phyloP scores from a whole-genome alignment of 2,113 vertebrate genomes.

The Protomyctophum bolini region DNA sequence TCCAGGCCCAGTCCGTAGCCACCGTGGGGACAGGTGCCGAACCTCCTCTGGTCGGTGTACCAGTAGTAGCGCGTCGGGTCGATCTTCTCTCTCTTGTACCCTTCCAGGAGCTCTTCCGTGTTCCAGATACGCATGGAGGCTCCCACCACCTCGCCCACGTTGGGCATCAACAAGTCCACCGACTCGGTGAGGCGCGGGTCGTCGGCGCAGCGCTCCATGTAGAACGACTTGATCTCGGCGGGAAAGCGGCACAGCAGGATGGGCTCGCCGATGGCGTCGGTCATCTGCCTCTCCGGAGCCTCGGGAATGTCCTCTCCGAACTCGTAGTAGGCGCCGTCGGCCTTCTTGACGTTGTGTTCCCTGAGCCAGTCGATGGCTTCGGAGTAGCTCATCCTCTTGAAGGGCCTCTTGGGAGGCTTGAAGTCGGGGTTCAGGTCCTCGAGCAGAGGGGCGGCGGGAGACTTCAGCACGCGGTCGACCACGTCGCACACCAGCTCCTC shows the following conservation, averaged over 20 bases:
- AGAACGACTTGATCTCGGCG: constrained; percentile 95
- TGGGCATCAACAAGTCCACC: constrained; percentile 96
- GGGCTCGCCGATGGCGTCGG: constrained; percentile 93
- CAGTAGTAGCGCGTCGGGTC: constrained; percentile 91
- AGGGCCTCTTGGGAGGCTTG: constrained; percentile 89
- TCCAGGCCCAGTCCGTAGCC: constrained; percentile 95
- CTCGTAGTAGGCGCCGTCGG: constrained; percentile 92
- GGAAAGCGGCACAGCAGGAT: constrained; percentile 96
- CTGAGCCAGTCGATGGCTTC: constrained; percentile 92
- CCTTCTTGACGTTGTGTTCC: constrained; percentile 91
- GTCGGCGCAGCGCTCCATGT: constrained; percentile 93
- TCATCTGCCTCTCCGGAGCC: constrained; percentile 95
- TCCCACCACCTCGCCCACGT: constrained; percentile 94
- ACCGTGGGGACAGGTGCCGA: constrained; percentile 91
- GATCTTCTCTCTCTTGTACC: constrained; percentile 92
- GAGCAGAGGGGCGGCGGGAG: constrained; percentile 79
- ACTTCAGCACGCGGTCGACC: constrained; percentile 90
- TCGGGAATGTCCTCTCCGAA: constrained; percentile 99
- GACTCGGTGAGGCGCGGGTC: constrained; percentile 93
- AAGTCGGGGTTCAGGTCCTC: constrained; percentile 92
- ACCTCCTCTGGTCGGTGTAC: constrained; percentile 95
- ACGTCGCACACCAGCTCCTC: constrained; percentile 95
- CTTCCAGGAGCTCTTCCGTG: constrained; percentile 88
- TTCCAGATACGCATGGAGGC: constrained; percentile 98
- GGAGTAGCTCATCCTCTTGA: constrained; percentile 90